These are phyloP conservation scores for Passer domesticus DNA, from an alignment of 2,113 vertebrate genomes.

Conservation along the genomic window DNA sequence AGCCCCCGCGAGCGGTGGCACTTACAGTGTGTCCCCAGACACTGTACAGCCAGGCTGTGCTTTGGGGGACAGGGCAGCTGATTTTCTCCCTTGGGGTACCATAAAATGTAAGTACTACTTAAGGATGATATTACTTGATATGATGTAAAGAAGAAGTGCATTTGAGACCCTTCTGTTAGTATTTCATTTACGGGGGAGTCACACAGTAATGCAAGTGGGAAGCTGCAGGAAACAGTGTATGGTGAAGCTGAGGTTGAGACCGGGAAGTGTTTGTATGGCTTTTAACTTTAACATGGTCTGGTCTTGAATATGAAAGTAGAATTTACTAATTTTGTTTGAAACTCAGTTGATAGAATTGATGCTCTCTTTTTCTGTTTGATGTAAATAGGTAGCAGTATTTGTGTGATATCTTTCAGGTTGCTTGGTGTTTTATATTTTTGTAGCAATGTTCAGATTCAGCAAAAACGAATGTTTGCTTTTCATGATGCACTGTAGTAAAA, in stretches of 20 bases:
- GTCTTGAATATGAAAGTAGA: not conserved
- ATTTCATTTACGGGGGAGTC: not conserved
- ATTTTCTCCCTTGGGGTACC: not conserved
- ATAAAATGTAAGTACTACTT: not conserved
- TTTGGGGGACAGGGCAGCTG: not conserved
- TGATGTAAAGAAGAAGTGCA: not conserved
- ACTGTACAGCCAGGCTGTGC: accelerated
- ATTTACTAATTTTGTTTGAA: not conserved
- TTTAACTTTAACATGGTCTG: not conserved
- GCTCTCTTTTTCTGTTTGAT: not conserved
- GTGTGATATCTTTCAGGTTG: not conserved
- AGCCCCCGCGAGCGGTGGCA: accelerated
- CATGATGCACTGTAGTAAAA: not conserved
- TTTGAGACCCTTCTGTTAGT: not conserved
- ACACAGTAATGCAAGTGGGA: not conserved
- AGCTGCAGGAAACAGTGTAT: not conserved
- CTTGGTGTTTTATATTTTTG: not conserved
- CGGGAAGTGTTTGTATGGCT: not conserved
- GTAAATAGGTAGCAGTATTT: not conserved
- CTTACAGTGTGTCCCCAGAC: not conserved
- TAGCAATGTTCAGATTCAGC: not conserved
- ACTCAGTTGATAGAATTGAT: not conserved
- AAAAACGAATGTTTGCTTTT: not conserved
- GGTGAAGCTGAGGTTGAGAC: not conserved
- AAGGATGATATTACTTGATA: not conserved